These are phyloP conservation scores for Stigmatopora nigra DNA, from an alignment of 2,113 vertebrate species.

Conservation along the genomic window DNA sequence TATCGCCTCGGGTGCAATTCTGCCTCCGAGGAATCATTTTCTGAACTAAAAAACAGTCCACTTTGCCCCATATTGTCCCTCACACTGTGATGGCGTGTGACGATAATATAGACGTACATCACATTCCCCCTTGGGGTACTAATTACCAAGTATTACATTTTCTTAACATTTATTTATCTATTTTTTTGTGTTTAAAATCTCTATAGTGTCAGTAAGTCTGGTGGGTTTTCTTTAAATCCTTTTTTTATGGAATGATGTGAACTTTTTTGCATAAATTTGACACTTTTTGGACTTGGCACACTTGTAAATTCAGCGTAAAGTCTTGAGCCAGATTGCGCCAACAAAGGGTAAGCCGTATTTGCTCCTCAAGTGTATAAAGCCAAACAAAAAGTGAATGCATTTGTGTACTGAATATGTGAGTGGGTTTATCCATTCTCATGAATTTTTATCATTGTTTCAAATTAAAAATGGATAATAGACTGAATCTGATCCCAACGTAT, in stretches of 20 bases:
- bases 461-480: neutral
- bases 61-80: constrained; percentile 22
- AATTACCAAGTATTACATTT: constrained; percentile 20
- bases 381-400: constrained; percentile 12
- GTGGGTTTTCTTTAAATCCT: constrained; percentile 10
- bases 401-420: neutral
- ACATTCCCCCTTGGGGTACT: constrained; percentile 17
- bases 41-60: constrained; percentile 19
- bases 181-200: constrained; percentile 3
- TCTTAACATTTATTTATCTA: neutral
- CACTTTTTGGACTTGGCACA: constrained; percentile 11
- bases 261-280: constrained; percentile 38
- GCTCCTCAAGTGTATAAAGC: constrained; percentile 17
- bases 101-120: constrained; percentile 21
- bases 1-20: too few species aligned
- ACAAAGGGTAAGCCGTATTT: constrained; percentile 39
- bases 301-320: constrained; percentile 27
- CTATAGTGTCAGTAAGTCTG: constrained; percentile 27
- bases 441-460: neutral
- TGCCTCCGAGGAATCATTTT: constrained; percentile 14
- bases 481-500: neutral
- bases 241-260: constrained; percentile 13
- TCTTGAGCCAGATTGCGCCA: constrained; percentile 32
- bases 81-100: constrained; percentile 17
- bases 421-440: neutral